Conservation (phyloP, 2,797 vertebrate genomes). For the Sebastes hopkinsi region DNA sequence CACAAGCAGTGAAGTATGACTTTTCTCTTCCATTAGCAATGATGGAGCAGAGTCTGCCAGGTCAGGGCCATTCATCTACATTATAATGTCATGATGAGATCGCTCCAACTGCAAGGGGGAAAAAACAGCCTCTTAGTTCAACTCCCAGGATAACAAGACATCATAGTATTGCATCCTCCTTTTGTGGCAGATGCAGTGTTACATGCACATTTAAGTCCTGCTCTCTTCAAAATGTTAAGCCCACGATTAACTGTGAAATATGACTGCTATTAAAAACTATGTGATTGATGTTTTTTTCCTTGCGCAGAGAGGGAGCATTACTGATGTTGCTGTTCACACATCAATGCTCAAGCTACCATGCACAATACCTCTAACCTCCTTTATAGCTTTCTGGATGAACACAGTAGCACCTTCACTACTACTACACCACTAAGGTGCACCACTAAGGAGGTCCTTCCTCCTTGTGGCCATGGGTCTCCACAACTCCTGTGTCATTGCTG, state of each 20-base stretch:
- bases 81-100: conserved; percentile 69
- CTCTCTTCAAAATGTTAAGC: conserved; percentile 4
- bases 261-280: neutral
- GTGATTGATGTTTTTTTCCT: neutral
- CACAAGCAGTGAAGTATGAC: conserved; percentile 65
- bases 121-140: conserved; percentile 39
- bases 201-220: neutral
- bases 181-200: conserved; percentile 21
- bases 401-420: neutral
- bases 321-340: neutral
- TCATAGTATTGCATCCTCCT: conserved; percentile 47
- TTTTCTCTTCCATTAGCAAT: conserved; percentile 55
- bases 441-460: neutral
- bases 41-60: conserved; percentile 58
- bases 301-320: neutral
- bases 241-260: neutral
- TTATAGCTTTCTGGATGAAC: neutral
- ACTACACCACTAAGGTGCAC: neutral
- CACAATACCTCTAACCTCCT: neutral
- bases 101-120: conserved; percentile 37
- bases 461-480: neutral
- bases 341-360: neutral
- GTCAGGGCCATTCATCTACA: conserved; percentile 59
- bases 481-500: neutral
- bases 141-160: conserved; percentile 54